Evolutionary conservation across 2,888 invertebrate species (phyloP).

Genomic region (Xanthorhoe designata): DNA sequence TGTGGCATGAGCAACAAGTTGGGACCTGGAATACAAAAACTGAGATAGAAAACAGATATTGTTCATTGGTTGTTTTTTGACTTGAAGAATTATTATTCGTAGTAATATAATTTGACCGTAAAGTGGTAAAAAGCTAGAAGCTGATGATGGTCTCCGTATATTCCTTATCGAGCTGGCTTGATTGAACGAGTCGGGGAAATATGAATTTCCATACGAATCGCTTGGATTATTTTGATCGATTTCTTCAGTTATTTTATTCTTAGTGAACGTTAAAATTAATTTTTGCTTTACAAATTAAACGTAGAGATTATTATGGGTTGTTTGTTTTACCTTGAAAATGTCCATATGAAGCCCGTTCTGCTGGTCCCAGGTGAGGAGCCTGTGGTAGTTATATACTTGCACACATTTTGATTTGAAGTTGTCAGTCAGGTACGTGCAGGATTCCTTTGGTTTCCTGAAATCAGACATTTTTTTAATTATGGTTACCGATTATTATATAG

Average conservation of each 20-base stretch:
- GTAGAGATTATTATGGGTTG: too few species aligned
- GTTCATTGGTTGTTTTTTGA: too few species aligned
- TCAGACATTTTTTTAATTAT: not conserved
- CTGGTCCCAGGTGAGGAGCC: slow-evolving; percentile 93
- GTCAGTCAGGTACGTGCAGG: slow-evolving; percentile 92
- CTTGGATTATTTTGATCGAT: slow-evolving; percentile 59
- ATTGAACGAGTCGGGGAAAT: slow-evolving; percentile 77
- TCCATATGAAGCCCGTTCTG: slow-evolving; percentile 93
- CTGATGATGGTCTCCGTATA: slow-evolving; percentile 65
- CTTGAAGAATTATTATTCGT: not conserved
- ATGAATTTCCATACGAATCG: slow-evolving; percentile 78
- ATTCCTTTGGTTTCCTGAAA: slow-evolving; percentile 89
- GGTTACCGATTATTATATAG: too few species aligned
- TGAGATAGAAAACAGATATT: not conserved
- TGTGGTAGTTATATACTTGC: slow-evolving; percentile 93
- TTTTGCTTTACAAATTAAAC: too few species aligned
- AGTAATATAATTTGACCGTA: too few species aligned
- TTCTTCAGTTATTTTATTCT: slow-evolving; percentile 64
- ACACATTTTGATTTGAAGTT: slow-evolving; percentile 92
- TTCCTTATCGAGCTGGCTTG: slow-evolving; percentile 75
- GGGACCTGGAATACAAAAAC: slow-evolving; percentile 83
- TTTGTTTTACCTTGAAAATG: slow-evolving; percentile 88
- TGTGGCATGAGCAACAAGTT: slow-evolving; percentile 93
- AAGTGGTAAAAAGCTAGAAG: too few species aligned
- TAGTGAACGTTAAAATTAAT: too few species aligned